Evolutionary conservation across 2,888 invertebrate species (phyloP), one percentile per base, ranked within the genome.

Genomic region (Morinoia aosen): DNA sequence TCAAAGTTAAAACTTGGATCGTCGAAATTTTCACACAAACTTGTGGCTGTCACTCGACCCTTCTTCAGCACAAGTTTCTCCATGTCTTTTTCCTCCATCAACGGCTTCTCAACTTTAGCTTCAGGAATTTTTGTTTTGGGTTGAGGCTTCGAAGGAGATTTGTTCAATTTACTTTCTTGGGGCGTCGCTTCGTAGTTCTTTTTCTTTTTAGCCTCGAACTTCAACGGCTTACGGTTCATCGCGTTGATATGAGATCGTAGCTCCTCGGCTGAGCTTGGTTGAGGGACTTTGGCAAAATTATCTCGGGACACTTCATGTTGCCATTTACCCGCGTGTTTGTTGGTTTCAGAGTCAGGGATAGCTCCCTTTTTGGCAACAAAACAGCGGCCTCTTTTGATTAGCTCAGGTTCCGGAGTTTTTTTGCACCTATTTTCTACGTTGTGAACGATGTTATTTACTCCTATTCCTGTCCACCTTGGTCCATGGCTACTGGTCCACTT

Each of bases 371-470:
- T 95, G 16, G 58, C 64, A 14, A 64, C 61, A 64, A 95, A 61
- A 94, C 58, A 94, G 19, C 64, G 19, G 48, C 95, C 95, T 40
- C 95, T 39, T 58, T 64, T 95, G 61, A 95, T 64, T 58, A 95
- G 11, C 40, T 95, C 95, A 25, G 95, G 95, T 48, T 61, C 95
- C 40, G 58, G 95, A 0, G 58, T 11, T 95, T 95, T 64, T 57
- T 95, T 64, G 58, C 64, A 58, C 19, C 64, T n/a, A 61, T 95
- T 64, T 39, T 95, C 95, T 2, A 95, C 95, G 33, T 64, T 95
- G 16, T 95, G 58, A 61, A 95, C 64, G 19, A 95, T 95, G 58
- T 95, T 95, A 40, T 95, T 95, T 14, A 95, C 95, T 61, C 64
- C 95, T n/a, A 61, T 58, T 19, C 95, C 64, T 95, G 95, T 64